Evolutionary conservation across 1,140 invertebrate species (phyloP), one percentile per base, ranked within the genome.

Genomic region (Drosophila burlai): DNA sequence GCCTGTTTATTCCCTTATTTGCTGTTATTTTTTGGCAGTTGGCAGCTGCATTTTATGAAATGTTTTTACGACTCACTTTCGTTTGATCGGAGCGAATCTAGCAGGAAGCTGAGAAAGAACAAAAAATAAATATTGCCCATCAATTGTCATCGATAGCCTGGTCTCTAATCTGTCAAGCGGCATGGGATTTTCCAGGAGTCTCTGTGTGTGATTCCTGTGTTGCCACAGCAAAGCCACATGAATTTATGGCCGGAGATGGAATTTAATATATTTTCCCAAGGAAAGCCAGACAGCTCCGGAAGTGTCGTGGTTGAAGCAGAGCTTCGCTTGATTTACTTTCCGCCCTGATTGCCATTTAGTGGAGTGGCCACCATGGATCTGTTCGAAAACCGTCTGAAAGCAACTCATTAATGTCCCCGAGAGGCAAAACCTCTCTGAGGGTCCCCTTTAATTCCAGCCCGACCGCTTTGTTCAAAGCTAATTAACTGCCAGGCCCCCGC

Each of bases 241-340:
- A 76, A 63, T 78, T 78, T 79, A 71, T 78, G 58, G 67, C 21
- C n/a, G 5, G 58, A 21, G n/a, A 42, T 45, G 42, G 62, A 76
- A 79, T 71, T 79, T 79, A 71, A 71, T 79, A 67, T 59, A 79
- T 63, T 78, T 76, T 73, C 13, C 16, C 43, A 65, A 59, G 24
- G 31, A 47, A 52, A 69, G 49, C 29, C 62, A 58, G 54, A 40
- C 65, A 71, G 49, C 62, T 54, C 31, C 57, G 38, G 66, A 55
- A 71, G 38, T n/a, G 24, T 52, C 71, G 46, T 31, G 16, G 31
- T 55, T 47, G 55, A 29, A 34, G 46, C 42, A 7, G 45, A 15
- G 46, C 15, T 40, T 18, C 24, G 38, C 15, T 45, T 74, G 42
- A 73, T 43, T 61, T 74, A 73, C 45, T 61, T 24, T 46, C 49